Evolutionary conservation across 2,797 vertebrate species (phyloP).

Genomic region (Pangasius krempfi): DNA sequence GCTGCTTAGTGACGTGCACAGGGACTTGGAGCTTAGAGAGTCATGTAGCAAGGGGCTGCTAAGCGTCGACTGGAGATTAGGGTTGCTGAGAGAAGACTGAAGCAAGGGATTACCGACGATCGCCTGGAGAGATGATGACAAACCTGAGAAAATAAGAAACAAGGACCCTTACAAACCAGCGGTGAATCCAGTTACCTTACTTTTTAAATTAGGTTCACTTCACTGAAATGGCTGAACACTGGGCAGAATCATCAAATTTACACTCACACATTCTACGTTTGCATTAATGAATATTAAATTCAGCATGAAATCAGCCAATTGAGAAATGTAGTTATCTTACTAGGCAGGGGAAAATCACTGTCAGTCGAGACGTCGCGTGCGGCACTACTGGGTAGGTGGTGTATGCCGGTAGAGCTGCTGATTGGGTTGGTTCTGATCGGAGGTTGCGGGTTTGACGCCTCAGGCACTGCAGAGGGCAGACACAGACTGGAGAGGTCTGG

Average conservation of each 20-base stretch:
- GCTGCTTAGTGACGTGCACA: conserved; percentile 80
- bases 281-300: neutral
- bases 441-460: conserved; percentile 75
- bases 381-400: conserved; percentile 75
- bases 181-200: neutral
- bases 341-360: conserved; percentile 67
- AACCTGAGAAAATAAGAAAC: conserved; percentile 72
- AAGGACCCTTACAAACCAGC: neutral
- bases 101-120: conserved; percentile 64
- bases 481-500: conserved; percentile 85
- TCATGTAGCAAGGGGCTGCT: conserved; percentile 62
- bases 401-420: conserved; percentile 74
- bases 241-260: neutral
- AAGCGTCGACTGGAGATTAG: conserved; percentile 64
- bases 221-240: neutral
- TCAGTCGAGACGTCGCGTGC: conserved; percentile 74
- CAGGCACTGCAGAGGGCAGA: conserved; percentile 79
- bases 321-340: conserved; percentile 63
- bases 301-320: neutral
- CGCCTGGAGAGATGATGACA: conserved; percentile 76
- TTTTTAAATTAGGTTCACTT: neutral
- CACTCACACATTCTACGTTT: neutral
- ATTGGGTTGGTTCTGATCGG: conserved; percentile 62
- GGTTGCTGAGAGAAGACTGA: conserved; percentile 66
- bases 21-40: conserved; percentile 73